phyloP scores from a whole-genome alignment of 2,113 vertebrate genomes.

The Pardalotus punctatus region DNA sequence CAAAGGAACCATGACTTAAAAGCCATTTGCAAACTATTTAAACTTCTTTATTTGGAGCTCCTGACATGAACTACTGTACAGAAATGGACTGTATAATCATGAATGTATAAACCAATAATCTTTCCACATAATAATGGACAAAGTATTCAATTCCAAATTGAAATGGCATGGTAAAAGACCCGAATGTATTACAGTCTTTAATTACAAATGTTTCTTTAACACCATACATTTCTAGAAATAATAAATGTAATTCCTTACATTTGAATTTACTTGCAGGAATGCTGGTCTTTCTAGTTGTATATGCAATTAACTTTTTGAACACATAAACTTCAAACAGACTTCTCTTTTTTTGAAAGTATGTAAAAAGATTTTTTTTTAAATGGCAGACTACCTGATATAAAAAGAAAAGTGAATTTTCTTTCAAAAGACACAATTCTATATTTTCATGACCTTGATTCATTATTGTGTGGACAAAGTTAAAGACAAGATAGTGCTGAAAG shows the following conservation, averaged over 20 bases:
- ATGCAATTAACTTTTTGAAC: neutral
- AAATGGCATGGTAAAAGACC: neutral
- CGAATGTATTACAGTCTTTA: neutral
- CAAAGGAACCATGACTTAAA: neutral
- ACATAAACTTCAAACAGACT: neutral
- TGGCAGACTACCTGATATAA: neutral
- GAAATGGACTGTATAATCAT: neutral
- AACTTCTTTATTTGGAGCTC: neutral
- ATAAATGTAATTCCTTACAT: neutral
- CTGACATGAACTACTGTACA: neutral
- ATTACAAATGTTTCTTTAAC: neutral
- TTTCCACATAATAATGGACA: neutral
- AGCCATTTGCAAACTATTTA: neutral
- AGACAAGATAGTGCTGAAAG: slow-evolving; percentile 59
- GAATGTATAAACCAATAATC: neutral
- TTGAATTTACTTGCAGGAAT: neutral
- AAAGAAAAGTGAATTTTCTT: neutral
- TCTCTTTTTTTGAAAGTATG: neutral
- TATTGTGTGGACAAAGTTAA: slow-evolving; percentile 57
- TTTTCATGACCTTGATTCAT: slow-evolving; percentile 70
- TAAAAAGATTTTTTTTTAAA: neutral
- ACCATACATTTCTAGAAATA: neutral
- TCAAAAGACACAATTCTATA: neutral
- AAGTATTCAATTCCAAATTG: neutral
- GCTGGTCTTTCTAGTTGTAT: neutral